Evolutionary conservation across 1,140 invertebrate species (phyloP).

Genomic region (Drosophila sproati): DNA sequence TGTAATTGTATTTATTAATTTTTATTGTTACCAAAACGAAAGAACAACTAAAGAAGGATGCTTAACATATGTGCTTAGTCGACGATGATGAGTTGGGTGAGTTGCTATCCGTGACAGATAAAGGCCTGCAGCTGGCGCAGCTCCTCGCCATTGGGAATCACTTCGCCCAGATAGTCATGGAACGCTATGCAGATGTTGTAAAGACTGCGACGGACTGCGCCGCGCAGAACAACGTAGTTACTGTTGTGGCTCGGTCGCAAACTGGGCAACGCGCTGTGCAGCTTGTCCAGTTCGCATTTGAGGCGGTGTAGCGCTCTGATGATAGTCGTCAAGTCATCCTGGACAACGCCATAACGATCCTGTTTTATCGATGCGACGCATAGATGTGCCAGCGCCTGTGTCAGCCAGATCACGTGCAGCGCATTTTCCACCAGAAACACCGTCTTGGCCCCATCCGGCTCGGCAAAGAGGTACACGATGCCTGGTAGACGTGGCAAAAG

Average conservation of each 20-base stretch:
- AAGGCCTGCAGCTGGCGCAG: conserved; percentile 85
- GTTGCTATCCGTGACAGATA: conserved; percentile 84
- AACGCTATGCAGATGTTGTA: conserved; percentile 90
- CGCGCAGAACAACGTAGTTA: conserved; percentile 86
- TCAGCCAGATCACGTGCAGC: conserved; percentile 89
- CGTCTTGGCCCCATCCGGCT: conserved; percentile 88
- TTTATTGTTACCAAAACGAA: conserved; percentile 70
- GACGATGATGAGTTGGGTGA: neutral
- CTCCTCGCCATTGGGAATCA: conserved; percentile 86
- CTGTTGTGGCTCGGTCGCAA: conserved; percentile 86
- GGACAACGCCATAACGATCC: conserved; percentile 92
- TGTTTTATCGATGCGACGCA: conserved; percentile 89
- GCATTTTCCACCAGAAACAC: conserved; percentile 87
- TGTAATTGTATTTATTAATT: conserved; percentile 80
- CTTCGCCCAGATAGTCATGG: conserved; percentile 88
- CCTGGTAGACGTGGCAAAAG: conserved; percentile 86
- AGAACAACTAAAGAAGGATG: conserved; percentile 65
- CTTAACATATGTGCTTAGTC: conserved; percentile 34
- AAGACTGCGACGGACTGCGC: conserved; percentile 89
- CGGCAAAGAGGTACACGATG: conserved; percentile 89
- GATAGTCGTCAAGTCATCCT: conserved; percentile 90
- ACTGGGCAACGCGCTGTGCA: conserved; percentile 88
- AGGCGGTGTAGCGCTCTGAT: conserved; percentile 88
- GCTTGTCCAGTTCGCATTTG: conserved; percentile 89
- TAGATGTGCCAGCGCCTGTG: conserved; percentile 89